phyloP scores from a whole-genome alignment of 2,797 vertebrate genomes.

The Acanthornis magna region DNA sequence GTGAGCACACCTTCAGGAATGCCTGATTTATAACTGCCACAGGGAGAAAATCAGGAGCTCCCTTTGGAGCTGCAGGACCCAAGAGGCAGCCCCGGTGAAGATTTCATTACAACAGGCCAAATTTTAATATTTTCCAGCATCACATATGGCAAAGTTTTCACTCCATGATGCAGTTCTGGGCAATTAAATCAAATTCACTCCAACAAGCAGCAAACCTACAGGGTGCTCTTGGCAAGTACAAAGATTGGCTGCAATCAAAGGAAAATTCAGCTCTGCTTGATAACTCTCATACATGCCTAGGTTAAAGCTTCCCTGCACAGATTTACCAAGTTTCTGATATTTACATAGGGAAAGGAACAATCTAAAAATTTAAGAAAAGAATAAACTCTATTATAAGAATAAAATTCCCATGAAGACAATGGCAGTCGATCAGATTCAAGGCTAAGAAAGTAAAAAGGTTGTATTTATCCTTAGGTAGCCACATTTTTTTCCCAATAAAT shows the following conservation, averaged over 20 bases:
- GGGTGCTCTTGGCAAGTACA: background rate
- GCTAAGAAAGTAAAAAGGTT: background rate
- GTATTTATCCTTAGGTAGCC: background rate
- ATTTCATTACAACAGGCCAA: background rate
- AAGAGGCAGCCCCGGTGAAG: background rate
- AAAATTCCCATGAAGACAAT: background rate
- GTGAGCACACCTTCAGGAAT: background rate
- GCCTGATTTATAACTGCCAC: rapidly evolving
- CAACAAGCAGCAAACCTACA: background rate
- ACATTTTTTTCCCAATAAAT: background rate
- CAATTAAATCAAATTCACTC: background rate
- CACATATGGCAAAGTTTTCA: background rate
- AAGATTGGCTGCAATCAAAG: background rate
- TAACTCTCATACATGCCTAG: background rate
- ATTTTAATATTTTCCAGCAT: background rate
- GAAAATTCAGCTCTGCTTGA: background rate
- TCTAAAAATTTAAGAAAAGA: background rate
- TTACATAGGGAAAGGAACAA: background rate
- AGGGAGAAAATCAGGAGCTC: background rate
- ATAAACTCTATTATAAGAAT: background rate
- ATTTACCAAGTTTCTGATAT: background rate
- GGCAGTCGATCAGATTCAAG: background rate
- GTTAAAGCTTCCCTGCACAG: background rate
- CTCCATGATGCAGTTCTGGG: background rate
- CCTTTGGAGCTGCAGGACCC: background rate